phyloP scores from a whole-genome alignment of 2,888 invertebrate genomes.

The Dorcus parallelipipedus region DNA sequence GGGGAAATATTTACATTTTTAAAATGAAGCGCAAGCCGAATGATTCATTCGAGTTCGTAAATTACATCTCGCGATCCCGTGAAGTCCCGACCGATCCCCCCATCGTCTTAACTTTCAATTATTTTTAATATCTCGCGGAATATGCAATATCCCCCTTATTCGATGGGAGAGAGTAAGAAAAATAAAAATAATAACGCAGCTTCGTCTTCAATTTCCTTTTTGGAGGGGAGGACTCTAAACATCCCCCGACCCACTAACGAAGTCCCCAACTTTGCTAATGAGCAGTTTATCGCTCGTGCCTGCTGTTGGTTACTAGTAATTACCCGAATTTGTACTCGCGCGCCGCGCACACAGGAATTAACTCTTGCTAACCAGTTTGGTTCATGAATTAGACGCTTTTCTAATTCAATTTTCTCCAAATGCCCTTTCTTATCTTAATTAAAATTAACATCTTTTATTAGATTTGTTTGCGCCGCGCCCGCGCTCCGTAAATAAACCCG shows the following conservation, averaged over 20 bases:
- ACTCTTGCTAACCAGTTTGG: conserved; percentile 29
- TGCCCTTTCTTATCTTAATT: conserved; percentile 32
- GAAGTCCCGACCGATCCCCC: not conserved
- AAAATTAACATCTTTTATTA: conserved; percentile 27
- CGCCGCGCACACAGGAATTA: conserved; percentile 33
- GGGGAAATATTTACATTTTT: conserved; percentile 6
- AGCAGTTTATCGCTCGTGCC: conserved; percentile 39
- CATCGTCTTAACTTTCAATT: not conserved
- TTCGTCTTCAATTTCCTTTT: not conserved
- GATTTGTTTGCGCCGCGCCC: conserved; percentile 12
- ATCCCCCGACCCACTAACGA: not conserved
- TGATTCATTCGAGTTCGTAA: conserved; percentile 1
- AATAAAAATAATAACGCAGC: conserved; percentile 1
- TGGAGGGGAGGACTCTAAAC: not conserved
- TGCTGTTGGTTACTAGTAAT: conserved; percentile 38
- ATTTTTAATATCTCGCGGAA: not conserved
- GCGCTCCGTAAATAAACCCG: conserved; percentile 10
- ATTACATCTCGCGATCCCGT: not conserved
- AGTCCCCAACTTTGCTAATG: conserved; percentile 32
- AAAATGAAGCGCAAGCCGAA: not conserved
- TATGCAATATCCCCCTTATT: not conserved
- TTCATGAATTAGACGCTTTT: conserved; percentile 29
- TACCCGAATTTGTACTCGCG: conserved; percentile 38
- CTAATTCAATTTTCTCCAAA: conserved; percentile 31
- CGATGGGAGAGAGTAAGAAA: not conserved